Evolutionary conservation across 1,140 invertebrate genomes (phyloP).

Genomic region (Coenobita brevimanus): DNA sequence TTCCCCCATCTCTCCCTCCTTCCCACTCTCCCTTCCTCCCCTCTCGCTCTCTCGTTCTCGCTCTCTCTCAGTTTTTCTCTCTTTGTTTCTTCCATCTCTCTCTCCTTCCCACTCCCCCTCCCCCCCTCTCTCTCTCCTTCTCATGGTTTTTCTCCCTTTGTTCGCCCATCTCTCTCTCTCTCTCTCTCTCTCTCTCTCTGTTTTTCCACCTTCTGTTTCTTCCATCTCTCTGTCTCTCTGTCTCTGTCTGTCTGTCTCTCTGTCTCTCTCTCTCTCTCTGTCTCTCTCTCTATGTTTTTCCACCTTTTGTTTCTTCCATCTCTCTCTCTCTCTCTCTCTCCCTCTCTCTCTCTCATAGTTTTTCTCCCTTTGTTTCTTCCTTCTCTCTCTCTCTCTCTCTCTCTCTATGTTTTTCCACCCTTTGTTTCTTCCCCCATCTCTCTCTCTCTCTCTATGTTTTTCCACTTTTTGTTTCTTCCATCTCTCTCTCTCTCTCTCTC

Average conservation of each 20-base stretch:
- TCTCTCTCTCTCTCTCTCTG: slow-evolving; percentile 37
- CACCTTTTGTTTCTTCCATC: neutral
- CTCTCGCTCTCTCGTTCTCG: no score
- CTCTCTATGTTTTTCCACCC: neutral
- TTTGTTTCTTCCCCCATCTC: neutral
- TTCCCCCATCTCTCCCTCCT: no score
- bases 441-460: neutral
- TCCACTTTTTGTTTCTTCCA: no score
- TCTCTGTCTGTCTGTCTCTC: slow-evolving; percentile 33
- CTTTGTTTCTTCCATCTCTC: neutral
- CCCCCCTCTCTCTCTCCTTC: slow-evolving; percentile 36
- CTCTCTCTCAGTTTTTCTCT: no score
- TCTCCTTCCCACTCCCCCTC: slow-evolving; percentile 27
- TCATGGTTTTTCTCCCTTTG: slow-evolving; percentile 27
- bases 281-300: slow-evolving; percentile 21
- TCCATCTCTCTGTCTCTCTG: slow-evolving; percentile 30
- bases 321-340: neutral
- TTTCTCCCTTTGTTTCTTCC: neutral
- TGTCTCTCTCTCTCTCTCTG: neutral
- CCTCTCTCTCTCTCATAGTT: no score
- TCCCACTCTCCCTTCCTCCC: neutral
- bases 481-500: no score
- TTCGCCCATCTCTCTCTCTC: slow-evolving; percentile 5
- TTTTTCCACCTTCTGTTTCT: neutral
- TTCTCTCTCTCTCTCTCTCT: neutral